Conservation (phyloP, 2,888 invertebrate species). For the Metalampra italica region DNA sequence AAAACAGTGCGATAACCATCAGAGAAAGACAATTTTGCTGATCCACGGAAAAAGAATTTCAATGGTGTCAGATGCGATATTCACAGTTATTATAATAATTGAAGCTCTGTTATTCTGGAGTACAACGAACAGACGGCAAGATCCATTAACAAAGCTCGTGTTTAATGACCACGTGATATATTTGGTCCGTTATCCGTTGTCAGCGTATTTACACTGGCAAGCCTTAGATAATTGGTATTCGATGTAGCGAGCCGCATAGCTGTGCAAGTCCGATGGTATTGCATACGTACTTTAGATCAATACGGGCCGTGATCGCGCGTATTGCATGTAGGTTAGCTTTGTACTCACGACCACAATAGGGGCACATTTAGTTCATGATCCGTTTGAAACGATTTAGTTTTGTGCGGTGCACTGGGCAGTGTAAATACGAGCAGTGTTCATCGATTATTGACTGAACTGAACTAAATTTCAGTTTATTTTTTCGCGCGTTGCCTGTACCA, state of each 20-base stretch:
- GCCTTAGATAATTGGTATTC: constrained; percentile 20
- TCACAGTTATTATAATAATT: no score
- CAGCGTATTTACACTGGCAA: constrained; percentile 18
- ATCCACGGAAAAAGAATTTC: no score
- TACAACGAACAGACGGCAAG: no score
- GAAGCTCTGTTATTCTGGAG: no score
- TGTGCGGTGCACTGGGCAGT: constrained; percentile 5
- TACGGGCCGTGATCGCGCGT: constrained; percentile 26
- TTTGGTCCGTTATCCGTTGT: not conserved
- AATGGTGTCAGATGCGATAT: no score
- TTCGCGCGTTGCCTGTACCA: no score
- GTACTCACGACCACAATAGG: constrained; percentile 29
- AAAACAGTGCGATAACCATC: no score
- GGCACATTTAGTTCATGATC: constrained; percentile 25
- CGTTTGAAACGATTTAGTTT: constrained; percentile 21
- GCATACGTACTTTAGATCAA: constrained; percentile 23
- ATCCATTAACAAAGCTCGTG: no score
- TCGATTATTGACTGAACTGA: no score
- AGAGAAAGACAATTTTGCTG: no score
- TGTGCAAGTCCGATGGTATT: not conserved
- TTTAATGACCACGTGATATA: not conserved
- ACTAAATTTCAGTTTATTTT: no score
- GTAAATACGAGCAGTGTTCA: constrained; percentile 7
- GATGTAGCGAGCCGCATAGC: constrained; percentile 20
- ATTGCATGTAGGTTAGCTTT: constrained; percentile 32